phyloP scores from a whole-genome alignment of 2,113 vertebrate genomes.

The Odobenus rosmarus region DNA sequence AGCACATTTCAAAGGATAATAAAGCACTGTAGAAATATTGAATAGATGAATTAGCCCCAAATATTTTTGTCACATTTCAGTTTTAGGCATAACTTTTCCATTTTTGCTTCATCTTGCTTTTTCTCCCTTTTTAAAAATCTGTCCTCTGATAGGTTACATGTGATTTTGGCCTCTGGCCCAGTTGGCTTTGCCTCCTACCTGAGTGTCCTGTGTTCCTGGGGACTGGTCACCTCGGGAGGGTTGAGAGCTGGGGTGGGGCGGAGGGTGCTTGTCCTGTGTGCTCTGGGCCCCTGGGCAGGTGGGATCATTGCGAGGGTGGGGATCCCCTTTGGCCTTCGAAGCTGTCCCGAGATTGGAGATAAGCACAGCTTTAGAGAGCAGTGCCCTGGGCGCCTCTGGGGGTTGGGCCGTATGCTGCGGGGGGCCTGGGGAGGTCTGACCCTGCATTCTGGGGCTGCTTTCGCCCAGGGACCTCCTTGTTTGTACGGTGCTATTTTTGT shows the following conservation, averaged over 20 bases:
- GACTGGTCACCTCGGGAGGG: not conserved
- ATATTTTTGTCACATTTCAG: not conserved
- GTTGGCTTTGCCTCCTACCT: not conserved
- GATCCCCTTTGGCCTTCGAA: not conserved
- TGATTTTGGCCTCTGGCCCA: not conserved
- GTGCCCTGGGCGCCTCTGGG: not conserved
- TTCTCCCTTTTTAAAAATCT: not conserved
- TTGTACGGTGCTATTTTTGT: not conserved
- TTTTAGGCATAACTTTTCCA: not conserved
- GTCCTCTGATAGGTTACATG: not conserved
- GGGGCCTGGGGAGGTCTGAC: not conserved
- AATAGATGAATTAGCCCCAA: not conserved
- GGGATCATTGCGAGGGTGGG: accelerated
- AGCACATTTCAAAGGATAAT: not conserved
- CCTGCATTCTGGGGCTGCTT: not conserved
- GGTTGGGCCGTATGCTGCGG: accelerated
- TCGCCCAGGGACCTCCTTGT: not conserved
- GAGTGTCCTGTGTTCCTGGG: not conserved
- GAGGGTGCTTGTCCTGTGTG: not conserved
- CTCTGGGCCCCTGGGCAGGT: not conserved
- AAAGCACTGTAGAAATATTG: not conserved
- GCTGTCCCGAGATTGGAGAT: not conserved
- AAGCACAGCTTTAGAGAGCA: not conserved
- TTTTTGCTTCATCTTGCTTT: constrained; percentile 29
- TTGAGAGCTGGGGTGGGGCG: not conserved